Evolutionary conservation across 2,113 vertebrate species (phyloP).

Genomic region (Pterophyllum scalare): DNA sequence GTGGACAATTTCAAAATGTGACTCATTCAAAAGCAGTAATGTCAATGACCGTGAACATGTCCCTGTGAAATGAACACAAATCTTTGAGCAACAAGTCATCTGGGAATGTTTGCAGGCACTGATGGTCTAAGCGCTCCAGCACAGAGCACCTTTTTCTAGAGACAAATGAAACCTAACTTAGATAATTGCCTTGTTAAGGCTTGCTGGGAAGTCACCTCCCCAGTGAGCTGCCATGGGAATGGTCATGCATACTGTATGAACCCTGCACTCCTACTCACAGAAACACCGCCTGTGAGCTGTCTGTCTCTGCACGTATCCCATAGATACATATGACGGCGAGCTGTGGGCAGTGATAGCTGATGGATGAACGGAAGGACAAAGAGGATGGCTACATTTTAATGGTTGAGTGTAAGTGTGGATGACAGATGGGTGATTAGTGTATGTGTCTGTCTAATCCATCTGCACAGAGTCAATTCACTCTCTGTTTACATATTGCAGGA

Average conservation of each 20-base stretch:
- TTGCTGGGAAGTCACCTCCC: slow-evolving; percentile 36
- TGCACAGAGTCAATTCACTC: slow-evolving; percentile 48
- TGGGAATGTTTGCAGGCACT: neutral
- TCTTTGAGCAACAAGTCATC: neutral
- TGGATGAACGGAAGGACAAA: slow-evolving; percentile 45
- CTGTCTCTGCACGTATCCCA: slow-evolving; percentile 11
- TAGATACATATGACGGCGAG: neutral
- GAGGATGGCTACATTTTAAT: slow-evolving; percentile 20
- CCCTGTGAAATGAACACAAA: neutral
- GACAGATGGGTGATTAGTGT: slow-evolving; percentile 68
- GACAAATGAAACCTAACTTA: slow-evolving; percentile 24
- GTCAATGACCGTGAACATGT: neutral
- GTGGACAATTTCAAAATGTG: neutral
- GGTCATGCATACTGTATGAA: slow-evolving; percentile 68
- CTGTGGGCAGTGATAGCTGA: slow-evolving; percentile 19
- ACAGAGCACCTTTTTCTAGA: neutral
- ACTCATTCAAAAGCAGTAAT: neutral
- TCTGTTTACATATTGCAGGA: slow-evolving; percentile 45
- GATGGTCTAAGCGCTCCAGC: neutral
- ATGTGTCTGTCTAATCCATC: slow-evolving; percentile 53
- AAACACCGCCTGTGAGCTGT: slow-evolving; percentile 44
- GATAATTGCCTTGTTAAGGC: slow-evolving; percentile 62
- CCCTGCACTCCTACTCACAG: slow-evolving; percentile 15
- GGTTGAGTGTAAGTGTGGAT: slow-evolving; percentile 45
- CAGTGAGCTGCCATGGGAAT: slow-evolving; percentile 30